Conservation (phyloP, 2,888 invertebrate genomes). For the Drosophila macrospina region DNA sequence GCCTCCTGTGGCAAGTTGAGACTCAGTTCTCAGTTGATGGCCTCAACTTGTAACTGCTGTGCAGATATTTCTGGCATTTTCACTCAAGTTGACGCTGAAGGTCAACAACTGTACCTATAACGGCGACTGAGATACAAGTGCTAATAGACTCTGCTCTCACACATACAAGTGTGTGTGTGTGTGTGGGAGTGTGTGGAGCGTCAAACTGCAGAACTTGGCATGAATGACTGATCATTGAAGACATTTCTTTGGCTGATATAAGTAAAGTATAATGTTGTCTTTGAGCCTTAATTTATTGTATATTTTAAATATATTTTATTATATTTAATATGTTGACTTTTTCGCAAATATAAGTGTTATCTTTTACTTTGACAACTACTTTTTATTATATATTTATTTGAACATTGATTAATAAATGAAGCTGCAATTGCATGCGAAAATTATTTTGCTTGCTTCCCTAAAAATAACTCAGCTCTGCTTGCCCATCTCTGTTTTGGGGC, state of each 20-base stretch:
- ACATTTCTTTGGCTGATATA: no score
- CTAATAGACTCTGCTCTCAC: constrained; percentile 21
- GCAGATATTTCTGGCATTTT: constrained; percentile 34
- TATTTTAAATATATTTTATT: no score
- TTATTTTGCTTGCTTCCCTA: background rate
- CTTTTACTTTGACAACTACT: no score
- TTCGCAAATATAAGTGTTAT: no score
- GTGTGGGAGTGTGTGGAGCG: background rate
- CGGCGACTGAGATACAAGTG: constrained; percentile 12
- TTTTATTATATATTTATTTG: background rate
- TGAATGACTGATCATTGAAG: background rate
- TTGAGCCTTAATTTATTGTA: no score
- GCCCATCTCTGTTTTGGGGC: constrained; percentile 21
- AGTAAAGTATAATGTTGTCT: no score
- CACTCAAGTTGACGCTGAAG: constrained; percentile 49
- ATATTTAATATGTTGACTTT: no score
- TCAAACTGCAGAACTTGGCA: no score
- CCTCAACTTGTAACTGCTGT: constrained; percentile 22
- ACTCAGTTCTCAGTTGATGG: constrained; percentile 53
- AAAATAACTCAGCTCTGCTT: constrained; percentile 1
- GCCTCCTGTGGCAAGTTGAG: constrained; percentile 54
- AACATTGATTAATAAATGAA: background rate
- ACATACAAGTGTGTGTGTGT: constrained; percentile 1
- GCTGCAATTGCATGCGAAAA: no score
- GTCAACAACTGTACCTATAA: constrained; percentile 48